phyloP scores from a whole-genome alignment of 30 jellyfish, hydroid and myxozoan species.

The Morbakka virulenta region DNA sequence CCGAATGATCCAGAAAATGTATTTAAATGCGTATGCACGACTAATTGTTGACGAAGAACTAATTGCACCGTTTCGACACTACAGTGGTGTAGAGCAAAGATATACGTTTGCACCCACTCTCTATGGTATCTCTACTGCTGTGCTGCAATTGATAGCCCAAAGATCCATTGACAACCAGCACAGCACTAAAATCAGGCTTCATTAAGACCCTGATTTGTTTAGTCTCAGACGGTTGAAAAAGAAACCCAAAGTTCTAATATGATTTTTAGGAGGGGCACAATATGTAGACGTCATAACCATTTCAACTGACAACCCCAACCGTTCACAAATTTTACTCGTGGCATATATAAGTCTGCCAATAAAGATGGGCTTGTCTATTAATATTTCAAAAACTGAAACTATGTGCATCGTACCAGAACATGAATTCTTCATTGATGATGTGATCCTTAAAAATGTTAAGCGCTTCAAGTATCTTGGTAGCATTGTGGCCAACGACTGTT shows the following conservation, averaged over 20 bases:
- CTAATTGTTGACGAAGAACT: too few species aligned
- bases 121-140: constrained; percentile 55
- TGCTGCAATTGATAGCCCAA: constrained; percentile 46
- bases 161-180: constrained; percentile 6
- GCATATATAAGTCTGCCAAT: constrained; percentile 17
- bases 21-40: too few species aligned
- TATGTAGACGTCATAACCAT: constrained; percentile 19
- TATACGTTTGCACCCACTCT: constrained; percentile 53
- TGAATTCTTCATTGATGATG: too few species aligned
- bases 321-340: constrained; percentile 1
- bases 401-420: constrained; percentile 7
- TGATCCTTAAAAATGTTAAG: too few species aligned
- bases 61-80: constrained; percentile 35
- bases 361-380: constrained; percentile 17
- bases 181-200: constrained; percentile 48
- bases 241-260: constrained; percentile 14
- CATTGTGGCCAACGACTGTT: constrained; percentile 43
- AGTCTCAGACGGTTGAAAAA: too few species aligned
- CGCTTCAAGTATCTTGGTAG: too few species aligned
- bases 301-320: background rate
- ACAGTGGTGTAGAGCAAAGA: constrained; percentile 58
- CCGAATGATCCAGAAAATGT: too few species aligned
- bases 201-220: constrained; percentile 43
- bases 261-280: constrained; percentile 53
- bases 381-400: constrained; percentile 9